Conservation (phyloP, 2,888 invertebrate species). For the Nomada goodeniana region DNA sequence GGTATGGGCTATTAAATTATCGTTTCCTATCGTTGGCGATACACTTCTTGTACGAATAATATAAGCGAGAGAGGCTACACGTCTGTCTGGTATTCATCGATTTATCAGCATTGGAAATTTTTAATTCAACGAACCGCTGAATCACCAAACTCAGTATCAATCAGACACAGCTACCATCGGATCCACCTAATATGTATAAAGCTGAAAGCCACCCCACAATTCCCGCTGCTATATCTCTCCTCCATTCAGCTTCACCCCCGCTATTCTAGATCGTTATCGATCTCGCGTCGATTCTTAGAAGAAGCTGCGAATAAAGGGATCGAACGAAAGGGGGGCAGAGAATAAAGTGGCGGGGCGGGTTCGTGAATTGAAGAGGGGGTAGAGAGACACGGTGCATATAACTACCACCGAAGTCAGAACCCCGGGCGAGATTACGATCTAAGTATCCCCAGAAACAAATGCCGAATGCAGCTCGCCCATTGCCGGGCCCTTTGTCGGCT, state of each 20-base stretch:
- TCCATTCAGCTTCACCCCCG: not conserved
- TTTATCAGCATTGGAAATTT: too few relatives aligned
- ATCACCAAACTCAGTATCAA: too few relatives aligned
- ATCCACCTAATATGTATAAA: too few relatives aligned
- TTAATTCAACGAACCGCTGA: too few relatives aligned
- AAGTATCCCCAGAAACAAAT: conserved; percentile 82
- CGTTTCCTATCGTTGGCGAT: too few relatives aligned
- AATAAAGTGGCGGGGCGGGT: conserved; percentile 49
- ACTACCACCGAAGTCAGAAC: conserved; percentile 74
- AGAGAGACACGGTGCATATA: conserved; percentile 57
- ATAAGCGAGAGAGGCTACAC: too few relatives aligned
- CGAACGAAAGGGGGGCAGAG: conserved; percentile 15
- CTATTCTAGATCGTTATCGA: conserved; percentile 46
- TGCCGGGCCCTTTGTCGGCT: conserved; percentile 81
- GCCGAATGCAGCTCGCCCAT: conserved; percentile 80
- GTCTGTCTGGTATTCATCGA: too few relatives aligned
- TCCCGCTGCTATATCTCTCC: not conserved
- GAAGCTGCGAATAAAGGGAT: conserved; percentile 55
- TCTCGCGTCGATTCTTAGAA: conserved; percentile 44
- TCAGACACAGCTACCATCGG: too few relatives aligned
- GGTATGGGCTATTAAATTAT: too few relatives aligned
- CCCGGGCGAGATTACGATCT: conserved; percentile 79
- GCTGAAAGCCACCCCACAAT: not conserved
- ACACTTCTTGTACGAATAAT: too few relatives aligned
- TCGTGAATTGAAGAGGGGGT: conserved; percentile 64